These are phyloP conservation scores for Drosophila gunungcola DNA, from an alignment of 1,140 invertebrate genomes.

Conservation along the genomic window DNA sequence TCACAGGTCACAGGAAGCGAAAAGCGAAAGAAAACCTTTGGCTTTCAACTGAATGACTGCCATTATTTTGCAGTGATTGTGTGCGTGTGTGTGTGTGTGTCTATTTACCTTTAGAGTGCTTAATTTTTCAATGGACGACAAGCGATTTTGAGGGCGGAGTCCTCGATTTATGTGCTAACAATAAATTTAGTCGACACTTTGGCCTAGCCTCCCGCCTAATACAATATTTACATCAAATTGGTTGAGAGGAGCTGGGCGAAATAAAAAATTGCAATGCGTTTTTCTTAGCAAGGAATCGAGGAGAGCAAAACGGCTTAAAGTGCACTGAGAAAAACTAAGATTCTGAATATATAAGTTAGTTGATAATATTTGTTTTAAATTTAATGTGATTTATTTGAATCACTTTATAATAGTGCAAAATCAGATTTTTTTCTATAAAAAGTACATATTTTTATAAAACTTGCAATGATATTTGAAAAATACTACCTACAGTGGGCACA, in stretches of 20 bases:
- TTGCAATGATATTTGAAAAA: too few relatives aligned
- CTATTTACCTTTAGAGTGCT: constrained; percentile 52
- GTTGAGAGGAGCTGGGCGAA: constrained; percentile 1
- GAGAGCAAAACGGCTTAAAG: background rate
- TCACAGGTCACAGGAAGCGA: constrained; percentile 12
- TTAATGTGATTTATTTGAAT: too few relatives aligned
- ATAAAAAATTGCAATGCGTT: constrained; percentile 73
- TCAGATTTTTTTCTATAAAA: background rate
- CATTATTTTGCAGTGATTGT: background rate
- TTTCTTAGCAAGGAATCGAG: constrained; percentile 35
- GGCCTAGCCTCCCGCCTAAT: constrained; percentile 59
- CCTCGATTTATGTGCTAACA: constrained; percentile 76
- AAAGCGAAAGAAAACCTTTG: background rate
- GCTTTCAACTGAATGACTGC: constrained; percentile 11
- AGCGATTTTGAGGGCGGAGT: constrained; percentile 15
- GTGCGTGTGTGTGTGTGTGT: constrained; percentile 3
- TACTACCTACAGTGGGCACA: too few relatives aligned
- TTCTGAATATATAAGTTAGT: background rate
- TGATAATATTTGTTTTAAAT: too few relatives aligned
- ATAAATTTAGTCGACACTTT: constrained; percentile 81
- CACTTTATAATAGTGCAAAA: too few relatives aligned
- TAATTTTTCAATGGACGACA: constrained; percentile 57
- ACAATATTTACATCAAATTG: constrained; percentile 81
- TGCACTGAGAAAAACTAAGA: constrained; percentile 6
- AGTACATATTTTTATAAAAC: too few relatives aligned